A percentile compares a stretch with the other conserved stretches of the same genome.
phyloP scores from a whole-genome alignment of 2,888 invertebrate genomes.

The Linyphia triangularis region DNA sequence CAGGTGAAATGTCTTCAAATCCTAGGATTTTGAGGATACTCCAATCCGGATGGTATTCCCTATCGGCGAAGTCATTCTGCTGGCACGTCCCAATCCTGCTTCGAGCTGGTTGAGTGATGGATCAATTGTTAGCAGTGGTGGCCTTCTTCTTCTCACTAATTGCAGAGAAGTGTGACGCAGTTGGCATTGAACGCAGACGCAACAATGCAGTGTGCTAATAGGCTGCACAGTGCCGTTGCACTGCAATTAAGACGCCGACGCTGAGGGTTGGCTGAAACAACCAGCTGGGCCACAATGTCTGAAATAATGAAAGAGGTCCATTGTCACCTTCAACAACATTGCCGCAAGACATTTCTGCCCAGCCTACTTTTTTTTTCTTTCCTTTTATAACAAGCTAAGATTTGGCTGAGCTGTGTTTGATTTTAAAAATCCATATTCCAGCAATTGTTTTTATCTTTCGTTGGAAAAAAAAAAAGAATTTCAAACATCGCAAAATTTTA shows the following conservation, averaged over 20 bases:
- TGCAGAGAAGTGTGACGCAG: neutral
- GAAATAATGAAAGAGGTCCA: no score
- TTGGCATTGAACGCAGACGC: conserved; percentile 62
- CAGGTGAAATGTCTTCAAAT: no score
- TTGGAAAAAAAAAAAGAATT: no score
- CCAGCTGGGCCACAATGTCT: no score
- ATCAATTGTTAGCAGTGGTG: conserved; percentile 44
- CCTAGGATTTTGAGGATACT: neutral
- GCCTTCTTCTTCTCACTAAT: conserved; percentile 32
- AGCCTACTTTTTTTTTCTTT: neutral
- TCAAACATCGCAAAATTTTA: no score
- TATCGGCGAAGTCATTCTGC: no score
- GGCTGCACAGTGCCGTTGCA: neutral
- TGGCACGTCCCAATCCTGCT: neutral
- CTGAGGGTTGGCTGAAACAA: no score
- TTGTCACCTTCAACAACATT: neutral
- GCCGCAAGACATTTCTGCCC: neutral
- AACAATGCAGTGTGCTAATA: conserved; percentile 43
- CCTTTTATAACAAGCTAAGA: no score
- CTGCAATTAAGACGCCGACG: conserved; percentile 35
- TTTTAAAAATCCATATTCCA: no score
- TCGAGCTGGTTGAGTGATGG: conserved; percentile 52
- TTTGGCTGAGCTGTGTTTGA: no score
- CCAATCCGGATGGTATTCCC: no score
- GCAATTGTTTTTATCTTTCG: no score